Evolutionary conservation across 1,140 invertebrate genomes (phyloP).

Genomic region (Macrosteles quadrilineatus): DNA sequence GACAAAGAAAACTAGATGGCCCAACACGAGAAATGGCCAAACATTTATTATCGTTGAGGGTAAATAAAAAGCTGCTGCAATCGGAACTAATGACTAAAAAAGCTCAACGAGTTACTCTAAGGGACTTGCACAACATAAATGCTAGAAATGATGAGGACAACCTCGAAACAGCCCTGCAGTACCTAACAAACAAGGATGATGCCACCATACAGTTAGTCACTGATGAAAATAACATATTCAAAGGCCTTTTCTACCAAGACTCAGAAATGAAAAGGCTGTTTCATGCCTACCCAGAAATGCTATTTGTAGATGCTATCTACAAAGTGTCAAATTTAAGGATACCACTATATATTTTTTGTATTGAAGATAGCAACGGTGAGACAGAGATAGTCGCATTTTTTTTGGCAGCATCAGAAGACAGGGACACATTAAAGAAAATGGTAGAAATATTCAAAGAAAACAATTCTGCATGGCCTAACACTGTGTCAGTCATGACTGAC

Average conservation of each 20-base stretch:
- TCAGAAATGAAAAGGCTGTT: neutral
- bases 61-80: slow-evolving; percentile 7
- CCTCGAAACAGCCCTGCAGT: neutral
- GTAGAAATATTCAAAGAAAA: slow-evolving; percentile 2
- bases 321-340: neutral
- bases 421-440: neutral
- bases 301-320: slow-evolving; percentile 13
- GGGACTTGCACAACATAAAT: slow-evolving; percentile 2
- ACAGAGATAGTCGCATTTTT: neutral
- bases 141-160: neutral
- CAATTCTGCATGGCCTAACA: neutral
- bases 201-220: neutral
- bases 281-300: neutral
- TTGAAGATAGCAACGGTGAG: slow-evolving; percentile 2
- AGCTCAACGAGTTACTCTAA: neutral
- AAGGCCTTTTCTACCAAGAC: slow-evolving; percentile 4
- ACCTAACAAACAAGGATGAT: slow-evolving; percentile 1
- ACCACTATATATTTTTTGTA: neutral
- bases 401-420: neutral
- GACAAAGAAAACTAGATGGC: neutral
- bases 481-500: neutral
- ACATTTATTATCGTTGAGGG: slow-evolving; percentile 9
- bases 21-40: neutral
- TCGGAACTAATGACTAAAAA: neutral
- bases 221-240: neutral